Evolutionary conservation across 2,113 vertebrate species (phyloP).

Genomic region (Brachypodius melanocephalos): DNA sequence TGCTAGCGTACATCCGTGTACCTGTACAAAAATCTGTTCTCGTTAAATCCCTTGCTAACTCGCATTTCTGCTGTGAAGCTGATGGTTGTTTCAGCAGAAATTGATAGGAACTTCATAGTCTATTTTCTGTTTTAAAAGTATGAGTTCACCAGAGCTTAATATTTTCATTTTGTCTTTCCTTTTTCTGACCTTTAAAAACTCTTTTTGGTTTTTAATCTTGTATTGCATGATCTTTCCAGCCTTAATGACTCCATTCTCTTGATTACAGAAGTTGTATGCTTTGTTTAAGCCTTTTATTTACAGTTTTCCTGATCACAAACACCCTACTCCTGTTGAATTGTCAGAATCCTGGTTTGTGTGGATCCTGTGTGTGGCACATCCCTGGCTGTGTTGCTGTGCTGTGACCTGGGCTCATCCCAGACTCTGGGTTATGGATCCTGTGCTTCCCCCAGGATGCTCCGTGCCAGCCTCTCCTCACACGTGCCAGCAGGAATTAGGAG

Average conservation of each 20-base stretch:
- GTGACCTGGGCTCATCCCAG: background rate
- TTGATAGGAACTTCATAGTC: background rate
- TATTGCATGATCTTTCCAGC: background rate
- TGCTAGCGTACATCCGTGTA: background rate
- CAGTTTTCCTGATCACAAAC: background rate
- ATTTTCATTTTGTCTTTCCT: background rate
- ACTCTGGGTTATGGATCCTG: background rate
- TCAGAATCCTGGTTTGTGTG: background rate
- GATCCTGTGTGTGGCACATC: background rate
- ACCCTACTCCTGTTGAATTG: background rate
- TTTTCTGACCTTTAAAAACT: background rate
- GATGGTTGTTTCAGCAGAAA: background rate
- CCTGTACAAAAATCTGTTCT: background rate
- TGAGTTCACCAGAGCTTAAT: background rate
- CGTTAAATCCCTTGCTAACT: background rate
- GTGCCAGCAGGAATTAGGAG: background rate
- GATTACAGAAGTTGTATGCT: background rate
- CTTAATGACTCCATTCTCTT: background rate
- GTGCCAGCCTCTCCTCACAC: background rate
- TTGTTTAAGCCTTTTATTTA: background rate
- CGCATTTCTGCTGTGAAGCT: background rate
- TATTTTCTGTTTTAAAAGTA: background rate
- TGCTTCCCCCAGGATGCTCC: constrained; percentile 15
- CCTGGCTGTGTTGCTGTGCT: rapidly evolving
- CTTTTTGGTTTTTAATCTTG: background rate